Conservation (phyloP, 2,888 invertebrate species). For the Meghimatium bilineatum region DNA sequence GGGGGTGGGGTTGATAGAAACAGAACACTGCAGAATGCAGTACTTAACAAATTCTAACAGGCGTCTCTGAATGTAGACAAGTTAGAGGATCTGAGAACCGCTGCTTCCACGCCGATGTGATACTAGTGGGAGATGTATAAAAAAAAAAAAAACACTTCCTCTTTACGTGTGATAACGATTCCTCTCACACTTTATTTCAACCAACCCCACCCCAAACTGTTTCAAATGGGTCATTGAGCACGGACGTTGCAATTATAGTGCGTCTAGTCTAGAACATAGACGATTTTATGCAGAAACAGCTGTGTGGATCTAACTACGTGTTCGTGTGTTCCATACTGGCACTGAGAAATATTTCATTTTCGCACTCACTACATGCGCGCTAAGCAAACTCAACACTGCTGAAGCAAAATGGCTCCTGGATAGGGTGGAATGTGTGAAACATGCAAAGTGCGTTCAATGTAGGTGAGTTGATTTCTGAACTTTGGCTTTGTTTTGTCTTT, state of each 20-base stretch:
- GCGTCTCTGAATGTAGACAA: too few species aligned
- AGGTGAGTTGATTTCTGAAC: too few species aligned
- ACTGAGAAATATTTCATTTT: background rate
- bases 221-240: background rate
- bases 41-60: too few species aligned
- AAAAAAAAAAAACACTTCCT: too few species aligned
- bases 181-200: background rate
- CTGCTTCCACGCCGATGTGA: too few species aligned
- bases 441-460: background rate
- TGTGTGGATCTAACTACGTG: background rate
- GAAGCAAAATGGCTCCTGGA: constrained; percentile 4
- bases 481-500: too few species aligned
- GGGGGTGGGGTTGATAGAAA: too few species aligned
- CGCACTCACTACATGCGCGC: background rate
- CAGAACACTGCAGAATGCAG: too few species aligned
- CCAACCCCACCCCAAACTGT: background rate
- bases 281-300: background rate
- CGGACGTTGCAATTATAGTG: background rate
- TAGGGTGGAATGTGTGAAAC: background rate
- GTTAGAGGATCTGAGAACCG: too few species aligned
- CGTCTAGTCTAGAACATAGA: background rate
- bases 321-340: background rate
- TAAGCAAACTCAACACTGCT: background rate
- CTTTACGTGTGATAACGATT: background rate
- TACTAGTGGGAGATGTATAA: too few species aligned